Base-by-base conservation (phyloP, 1,140 invertebrate species). In the Glomeris maerens region DNA sequence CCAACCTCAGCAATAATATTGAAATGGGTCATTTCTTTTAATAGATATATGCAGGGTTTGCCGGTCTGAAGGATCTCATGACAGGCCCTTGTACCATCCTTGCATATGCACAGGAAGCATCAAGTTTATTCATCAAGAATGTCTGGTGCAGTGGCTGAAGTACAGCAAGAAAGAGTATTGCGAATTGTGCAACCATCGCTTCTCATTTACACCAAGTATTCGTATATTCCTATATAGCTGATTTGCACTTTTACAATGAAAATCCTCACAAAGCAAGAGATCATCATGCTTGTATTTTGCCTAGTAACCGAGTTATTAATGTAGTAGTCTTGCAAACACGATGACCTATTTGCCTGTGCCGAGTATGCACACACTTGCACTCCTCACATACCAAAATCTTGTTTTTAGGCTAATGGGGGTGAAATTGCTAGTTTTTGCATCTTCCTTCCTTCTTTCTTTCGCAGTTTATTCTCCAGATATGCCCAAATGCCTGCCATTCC, bases 21-120 rank as follows among this genome's bases (percentile, higher is more conserved):
- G n/a, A n/a, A n/a, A n/a, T n/a, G n/a, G n/a, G n/a, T n/a, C n/a
- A n/a, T n/a, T 25, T 47, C 47, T 52, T 55, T 49, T 72, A 66
- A 66, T 71, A 58, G 89, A 95, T 71, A 96, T 99, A 62, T 98
- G 95, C 70, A 80, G 95, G 55, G 94, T 99, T 48, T 99, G 95
- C 72, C 76, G 95, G 53, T 93, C 87, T 55, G 93, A 98, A 65
- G 91, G 83, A 29, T 72, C 81, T 26, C 60, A 75, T 7, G 87
- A 91, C 54, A 75, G 88, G 56, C 89, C 87, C 0, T 70, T 97
- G 2, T 98, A 92, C 66, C 91, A 98, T 72, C 95, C 95, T 0
- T 99, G 95, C 69, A 93, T 98, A 46, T 98, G 95, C 66, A 96
- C 92, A 10, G 95, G 95, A 39, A 95, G 88, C 55, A 99, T 98